A percentile compares a stretch with the other conserved stretches of the same genome.
These are phyloP conservation scores for Geopemphigus sp. DNA, from an alignment of 1,140 invertebrate species.

Conservation along the genomic window DNA sequence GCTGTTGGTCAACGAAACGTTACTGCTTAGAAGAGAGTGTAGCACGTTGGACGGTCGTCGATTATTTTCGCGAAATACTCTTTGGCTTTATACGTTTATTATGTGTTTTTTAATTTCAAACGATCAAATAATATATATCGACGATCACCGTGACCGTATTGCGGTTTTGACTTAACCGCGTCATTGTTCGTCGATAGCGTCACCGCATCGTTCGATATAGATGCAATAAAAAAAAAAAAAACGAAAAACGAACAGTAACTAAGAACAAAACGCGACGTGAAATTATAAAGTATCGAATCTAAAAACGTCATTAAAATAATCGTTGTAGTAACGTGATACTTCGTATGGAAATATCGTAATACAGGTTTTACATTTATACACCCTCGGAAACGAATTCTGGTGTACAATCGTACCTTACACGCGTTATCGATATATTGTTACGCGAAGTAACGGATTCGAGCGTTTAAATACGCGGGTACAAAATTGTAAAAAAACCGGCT, in stretches of 20 bases:
- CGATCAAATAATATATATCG: no score
- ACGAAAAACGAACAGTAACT: no score
- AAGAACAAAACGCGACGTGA: no score
- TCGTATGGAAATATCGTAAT: not conserved
- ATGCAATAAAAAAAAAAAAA: not conserved
- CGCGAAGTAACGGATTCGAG: not conserved
- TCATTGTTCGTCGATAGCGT: not conserved
- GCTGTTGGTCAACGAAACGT: no score
- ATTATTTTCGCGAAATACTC: not conserved
- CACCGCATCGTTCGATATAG: not conserved
- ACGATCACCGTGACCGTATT: not conserved
- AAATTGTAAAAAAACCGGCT: not conserved
- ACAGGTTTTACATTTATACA: not conserved
- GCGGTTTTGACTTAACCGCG: not conserved
- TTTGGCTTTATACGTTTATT: not conserved
- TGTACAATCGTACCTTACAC: not conserved
- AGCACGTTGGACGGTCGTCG: no score
- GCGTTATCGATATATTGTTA: not conserved
- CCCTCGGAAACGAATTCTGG: not conserved
- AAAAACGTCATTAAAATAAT: constrained; percentile 5
- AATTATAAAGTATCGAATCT: not conserved
- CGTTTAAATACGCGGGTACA: not conserved
- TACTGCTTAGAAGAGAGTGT: no score
- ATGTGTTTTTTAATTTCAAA: not conserved
- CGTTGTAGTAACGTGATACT: not conserved